These are phyloP conservation scores for Adela reaumurella DNA, from an alignment of 2,888 invertebrate species.

Conservation along the genomic window DNA sequence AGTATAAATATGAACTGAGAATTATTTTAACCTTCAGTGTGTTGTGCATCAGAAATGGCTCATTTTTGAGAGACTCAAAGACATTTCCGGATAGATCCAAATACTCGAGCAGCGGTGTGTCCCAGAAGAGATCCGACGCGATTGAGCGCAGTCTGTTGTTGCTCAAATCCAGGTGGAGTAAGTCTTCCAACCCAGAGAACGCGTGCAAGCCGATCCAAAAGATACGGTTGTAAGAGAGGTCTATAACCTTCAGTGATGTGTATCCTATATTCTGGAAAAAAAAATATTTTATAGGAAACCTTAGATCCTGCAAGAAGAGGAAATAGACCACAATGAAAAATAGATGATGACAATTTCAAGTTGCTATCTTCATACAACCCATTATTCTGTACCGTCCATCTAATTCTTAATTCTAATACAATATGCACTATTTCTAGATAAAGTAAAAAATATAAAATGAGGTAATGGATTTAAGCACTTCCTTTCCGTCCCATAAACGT, in stretches of 20 bases:
- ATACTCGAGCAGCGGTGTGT: constrained; percentile 44
- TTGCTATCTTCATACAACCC: too few relatives aligned
- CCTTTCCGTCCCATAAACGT: too few relatives aligned
- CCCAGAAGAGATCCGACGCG: constrained; percentile 52
- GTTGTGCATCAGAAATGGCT: constrained; percentile 53
- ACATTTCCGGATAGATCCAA: constrained; percentile 62
- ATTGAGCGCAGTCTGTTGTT: constrained; percentile 59
- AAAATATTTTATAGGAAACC: too few relatives aligned
- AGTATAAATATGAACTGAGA: too few relatives aligned
- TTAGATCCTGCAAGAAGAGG: too few relatives aligned
- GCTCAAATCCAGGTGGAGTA: constrained; percentile 57
- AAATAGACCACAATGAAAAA: too few relatives aligned
- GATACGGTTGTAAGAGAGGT: constrained; percentile 59
- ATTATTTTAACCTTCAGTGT: constrained; percentile 54
- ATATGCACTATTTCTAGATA: too few relatives aligned
- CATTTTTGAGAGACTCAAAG: constrained; percentile 51
- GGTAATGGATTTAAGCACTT: too few relatives aligned
- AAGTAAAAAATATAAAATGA: too few relatives aligned
- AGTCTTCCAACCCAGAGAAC: constrained; percentile 46
- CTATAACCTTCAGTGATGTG: constrained; percentile 40
- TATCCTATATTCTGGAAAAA: constrained; percentile 45
- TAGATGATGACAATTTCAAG: neutral
- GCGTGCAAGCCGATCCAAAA: constrained; percentile 61
- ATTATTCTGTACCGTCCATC: too few relatives aligned
- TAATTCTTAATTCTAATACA: too few relatives aligned